Evolutionary conservation across 2,888 invertebrate genomes (phyloP), one percentile per base, ranked within the genome.

Genomic region (Drosophila infuscata): DNA sequence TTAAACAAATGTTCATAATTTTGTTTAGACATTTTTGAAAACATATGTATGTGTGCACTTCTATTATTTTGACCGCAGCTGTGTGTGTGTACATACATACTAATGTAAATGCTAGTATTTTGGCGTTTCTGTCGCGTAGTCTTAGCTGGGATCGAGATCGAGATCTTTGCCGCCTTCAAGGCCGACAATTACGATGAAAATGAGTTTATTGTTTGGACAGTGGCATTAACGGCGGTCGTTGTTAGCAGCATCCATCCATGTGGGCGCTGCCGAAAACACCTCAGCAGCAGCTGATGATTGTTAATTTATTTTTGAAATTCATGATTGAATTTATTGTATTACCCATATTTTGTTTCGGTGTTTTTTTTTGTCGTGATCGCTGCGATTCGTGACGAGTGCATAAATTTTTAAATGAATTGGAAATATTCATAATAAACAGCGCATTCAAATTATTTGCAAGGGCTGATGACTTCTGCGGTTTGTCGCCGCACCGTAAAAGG

Each of bases 171-270:
- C 74, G 81, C 59, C 62, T 73, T 73, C 88, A 87, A 87, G 87
- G 88, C 80, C 83, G 64, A 66, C 32, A 74, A 70, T 89, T 89
- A 79, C 66, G 80, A 83, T 83, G 81, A 87, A 88, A 85, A 88
- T 86, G 81, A 81, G 76, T 83, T 87, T 84, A 83, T 85, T 87
- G 88, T 87, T 89, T 87, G 85, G 87, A 89, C 83, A 76, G 74
- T 52, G 78, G 80, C 72, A 85, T 81, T 82, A 82, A 69, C 85
- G 63, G 75, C 64, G 68, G 36, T 53, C 41, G 43, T 33, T 70
- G 71, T 38, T 29, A 17, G 54, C 46, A 46, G 46, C 17, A 54
- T 36, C 36, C 63, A 63, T 73, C 68, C 77, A 85, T 81, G 86
- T 88, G 87, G 85, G 83, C 80, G 85, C 73, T 72, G 71, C 73